Base-by-base conservation (phyloP, 2,888 invertebrate genomes). In the Rotaria sp. region DNA sequence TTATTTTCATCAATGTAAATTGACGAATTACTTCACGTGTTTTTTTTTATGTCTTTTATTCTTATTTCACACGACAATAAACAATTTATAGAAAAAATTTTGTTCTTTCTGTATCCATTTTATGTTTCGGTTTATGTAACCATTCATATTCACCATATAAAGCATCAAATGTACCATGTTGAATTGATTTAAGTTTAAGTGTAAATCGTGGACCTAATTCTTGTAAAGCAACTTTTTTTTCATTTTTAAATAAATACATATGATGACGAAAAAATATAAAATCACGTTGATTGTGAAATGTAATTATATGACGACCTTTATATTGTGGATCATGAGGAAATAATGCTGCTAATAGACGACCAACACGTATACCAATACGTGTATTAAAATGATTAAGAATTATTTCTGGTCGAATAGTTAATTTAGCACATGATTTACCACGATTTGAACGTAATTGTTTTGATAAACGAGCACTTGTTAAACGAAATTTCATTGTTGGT, bases 151-250 rank as follows among this genome's bases (percentile, higher is more conserved):
- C 96, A 0, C 98, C 99, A 89, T 94, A 94, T 92, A 97, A 96
- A 85, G 96, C 95, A 92, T 98, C 96, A 92, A 99, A 99, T 0
- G 96, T 96, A 85, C 99, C 99, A 90, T 96, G 95, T 91, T 99
- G 99, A 84, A 99, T 92, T 0, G 96, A 97, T 87, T 95, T 93
- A 88, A 99, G 92, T 90, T 95, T 95, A 59, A 99, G 92, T 0
- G 99, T 99, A 92, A 99, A 99, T 88, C 97, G 93, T 0, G 99
- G 99, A 0, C 99, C 99, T n/a, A 99, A 92, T 91, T 99, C 99
- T 86, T 95, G 94, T 59, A 99, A 92, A 87, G 95, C 94, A 86
- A 92, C 93, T 88, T 92, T 93, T 88, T 93, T 91, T 26, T 94
- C 93, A 88, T 92, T 91, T 86, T 91, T 89, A 87, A 91, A 91